Base-by-base conservation (phyloP, 2,113 vertebrate species). In the Sorex araneus region DNA sequence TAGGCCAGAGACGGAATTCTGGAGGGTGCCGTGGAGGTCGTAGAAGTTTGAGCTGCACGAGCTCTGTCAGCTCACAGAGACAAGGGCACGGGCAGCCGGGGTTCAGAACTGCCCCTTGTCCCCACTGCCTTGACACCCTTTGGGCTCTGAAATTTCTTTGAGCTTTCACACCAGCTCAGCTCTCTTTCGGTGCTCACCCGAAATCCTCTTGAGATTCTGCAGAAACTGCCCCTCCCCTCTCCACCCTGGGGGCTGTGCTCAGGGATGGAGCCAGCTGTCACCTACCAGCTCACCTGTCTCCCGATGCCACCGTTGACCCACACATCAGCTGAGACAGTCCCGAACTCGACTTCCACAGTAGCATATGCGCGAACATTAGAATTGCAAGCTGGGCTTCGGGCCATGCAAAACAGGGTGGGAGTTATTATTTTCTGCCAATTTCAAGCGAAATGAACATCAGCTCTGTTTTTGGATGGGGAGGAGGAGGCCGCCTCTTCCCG, bases 401-500 rank as follows among this genome's bases (percentile, higher is more conserved):
- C 97, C 97, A 96, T 70, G 69, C n/a, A 93, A 97, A 97, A 96
- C 89, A 96, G 87, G 94, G 40, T 90, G 88, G 93, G 92, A 94
- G 84, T 91, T 96, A 87, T 66, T 97, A 69, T 73, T 91, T 94
- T 96, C 95, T 96, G 92, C 70, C 92, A 94, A 89, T 80, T 89
- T 95, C 94, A 92, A 95, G 90, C 90, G 87, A 97, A 96, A 94
- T 92, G 93, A 97, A 93, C 79, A 87, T 92, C 92, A 23, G 77
- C 93, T 74, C 91, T 74, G 93, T 92, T 67, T 90, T 81, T 75
- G 67, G 81, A 78, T 71, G 2, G 0, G 78, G 87, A 76, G 78
- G 93, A 89, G 36, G 63, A 94, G 83, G 80, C 85, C 95, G 84
- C 27, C 19, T 83, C n/a, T 89, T 83, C 30, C 76, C 78, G 85